phyloP scores from a whole-genome alignment of 2,113 vertebrate species.

The Hydropotes inermis region DNA sequence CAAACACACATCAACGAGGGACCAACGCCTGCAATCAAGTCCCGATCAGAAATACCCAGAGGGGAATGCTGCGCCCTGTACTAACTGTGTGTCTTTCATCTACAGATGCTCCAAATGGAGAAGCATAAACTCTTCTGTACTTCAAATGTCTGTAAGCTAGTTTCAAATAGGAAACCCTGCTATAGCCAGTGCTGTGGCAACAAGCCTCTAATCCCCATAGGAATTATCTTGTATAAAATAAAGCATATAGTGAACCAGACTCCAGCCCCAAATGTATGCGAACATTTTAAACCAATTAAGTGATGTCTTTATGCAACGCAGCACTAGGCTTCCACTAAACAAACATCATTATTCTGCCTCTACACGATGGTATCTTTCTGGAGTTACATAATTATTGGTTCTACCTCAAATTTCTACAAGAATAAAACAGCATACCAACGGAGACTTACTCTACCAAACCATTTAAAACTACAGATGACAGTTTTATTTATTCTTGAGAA shows the following conservation, averaged over 20 bases:
- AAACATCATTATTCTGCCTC: not conserved
- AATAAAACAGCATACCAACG: not conserved
- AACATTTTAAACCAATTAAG: not conserved
- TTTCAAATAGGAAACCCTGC: not conserved
- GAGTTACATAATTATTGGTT: not conserved
- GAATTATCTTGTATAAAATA: not conserved
- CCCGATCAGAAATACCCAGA: not conserved
- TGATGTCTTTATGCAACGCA: not conserved
- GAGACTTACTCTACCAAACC: not conserved
- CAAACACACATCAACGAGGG: not conserved
- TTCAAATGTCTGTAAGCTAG: not conserved
- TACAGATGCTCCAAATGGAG: not conserved
- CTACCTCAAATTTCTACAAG: conserved; percentile 11
- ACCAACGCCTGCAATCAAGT: not conserved
- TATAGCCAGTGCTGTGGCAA: not conserved
- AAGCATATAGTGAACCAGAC: not conserved
- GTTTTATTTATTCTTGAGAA: not conserved
- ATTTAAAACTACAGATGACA: not conserved
- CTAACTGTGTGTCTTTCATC: not conserved
- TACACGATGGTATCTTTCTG: not conserved
- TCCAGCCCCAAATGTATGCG: not conserved
- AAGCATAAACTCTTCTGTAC: not conserved
- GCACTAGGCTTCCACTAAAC: not conserved
- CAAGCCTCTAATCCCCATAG: not conserved
- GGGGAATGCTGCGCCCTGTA: not conserved